These are phyloP conservation scores for Tarsius wallacei DNA, from an alignment of 2,797 vertebrate genomes.

Conservation along the genomic window DNA sequence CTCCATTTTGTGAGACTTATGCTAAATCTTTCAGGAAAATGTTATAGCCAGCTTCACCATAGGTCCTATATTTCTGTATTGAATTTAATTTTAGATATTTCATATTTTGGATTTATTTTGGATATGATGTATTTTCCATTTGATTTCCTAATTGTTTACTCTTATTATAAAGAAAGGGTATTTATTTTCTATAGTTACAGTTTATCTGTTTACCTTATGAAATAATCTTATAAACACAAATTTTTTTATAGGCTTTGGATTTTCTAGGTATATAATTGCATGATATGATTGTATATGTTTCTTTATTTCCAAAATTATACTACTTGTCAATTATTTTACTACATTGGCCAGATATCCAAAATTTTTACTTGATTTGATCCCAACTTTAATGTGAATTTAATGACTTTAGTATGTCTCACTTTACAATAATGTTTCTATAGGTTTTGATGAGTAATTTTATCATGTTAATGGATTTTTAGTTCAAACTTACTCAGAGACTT, in stretches of 20 bases:
- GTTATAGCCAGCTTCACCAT: background rate
- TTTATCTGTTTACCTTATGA: constrained; percentile 18
- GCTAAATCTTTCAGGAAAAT: constrained; percentile 53
- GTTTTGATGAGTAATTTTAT: background rate
- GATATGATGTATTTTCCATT: background rate
- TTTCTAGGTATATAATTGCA: background rate
- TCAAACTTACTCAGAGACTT: background rate
- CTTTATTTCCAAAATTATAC: background rate
- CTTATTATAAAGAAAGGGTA: background rate
- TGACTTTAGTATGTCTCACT: background rate
- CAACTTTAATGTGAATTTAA: constrained; percentile 40
- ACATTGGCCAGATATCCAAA: background rate
- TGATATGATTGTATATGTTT: background rate
- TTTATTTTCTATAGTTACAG: background rate
- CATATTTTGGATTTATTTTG: background rate
- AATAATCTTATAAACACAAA: background rate
- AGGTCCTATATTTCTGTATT: constrained; percentile 39
- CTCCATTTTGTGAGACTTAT: background rate
- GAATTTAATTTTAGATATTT: background rate
- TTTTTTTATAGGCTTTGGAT: constrained; percentile 10
- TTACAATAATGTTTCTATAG: constrained; percentile 8
- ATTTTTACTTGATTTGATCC: background rate
- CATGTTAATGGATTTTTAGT: constrained; percentile 2
- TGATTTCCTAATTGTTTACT: constrained; percentile 2
- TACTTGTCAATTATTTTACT: background rate